phyloP scores from a whole-genome alignment of 2,888 invertebrate genomes.

The Prionchulus punctatus region DNA sequence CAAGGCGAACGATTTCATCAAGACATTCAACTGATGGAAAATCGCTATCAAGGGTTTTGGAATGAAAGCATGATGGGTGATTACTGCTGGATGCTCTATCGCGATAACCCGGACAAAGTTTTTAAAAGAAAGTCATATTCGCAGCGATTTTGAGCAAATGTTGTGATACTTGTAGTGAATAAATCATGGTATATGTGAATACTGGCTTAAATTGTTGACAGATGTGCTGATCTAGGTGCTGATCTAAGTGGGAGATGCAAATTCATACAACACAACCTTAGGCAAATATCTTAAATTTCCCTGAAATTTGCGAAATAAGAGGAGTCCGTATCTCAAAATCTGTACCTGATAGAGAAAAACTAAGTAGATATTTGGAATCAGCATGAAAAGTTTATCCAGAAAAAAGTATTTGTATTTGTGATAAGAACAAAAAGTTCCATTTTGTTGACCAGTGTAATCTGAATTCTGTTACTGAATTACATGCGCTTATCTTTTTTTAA shows the following conservation, averaged over 20 bases:
- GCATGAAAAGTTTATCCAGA: background rate
- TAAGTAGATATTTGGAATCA: background rate
- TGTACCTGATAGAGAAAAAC: background rate
- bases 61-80: constrained; percentile 28
- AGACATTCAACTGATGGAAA: constrained; percentile 28
- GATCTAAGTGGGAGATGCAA: too few species aligned
- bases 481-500: too few species aligned
- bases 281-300: background rate
- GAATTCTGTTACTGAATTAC: too few species aligned
- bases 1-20: constrained; percentile 34
- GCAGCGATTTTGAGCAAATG: constrained; percentile 2
- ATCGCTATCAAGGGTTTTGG: constrained; percentile 27
- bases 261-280: background rate
- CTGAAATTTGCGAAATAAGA: background rate
- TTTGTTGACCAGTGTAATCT: constrained; percentile 2
- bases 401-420: background rate
- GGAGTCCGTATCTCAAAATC: background rate
- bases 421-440: background rate
- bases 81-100: constrained; percentile 21
- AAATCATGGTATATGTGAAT: background rate
- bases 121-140: constrained; percentile 8
- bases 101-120: constrained; percentile 2
- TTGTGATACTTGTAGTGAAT: background rate
- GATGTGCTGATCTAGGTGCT: background rate
- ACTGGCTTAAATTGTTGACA: background rate